Conservation (phyloP, 2,888 invertebrate genomes). For the Ormyrus labotus region DNA sequence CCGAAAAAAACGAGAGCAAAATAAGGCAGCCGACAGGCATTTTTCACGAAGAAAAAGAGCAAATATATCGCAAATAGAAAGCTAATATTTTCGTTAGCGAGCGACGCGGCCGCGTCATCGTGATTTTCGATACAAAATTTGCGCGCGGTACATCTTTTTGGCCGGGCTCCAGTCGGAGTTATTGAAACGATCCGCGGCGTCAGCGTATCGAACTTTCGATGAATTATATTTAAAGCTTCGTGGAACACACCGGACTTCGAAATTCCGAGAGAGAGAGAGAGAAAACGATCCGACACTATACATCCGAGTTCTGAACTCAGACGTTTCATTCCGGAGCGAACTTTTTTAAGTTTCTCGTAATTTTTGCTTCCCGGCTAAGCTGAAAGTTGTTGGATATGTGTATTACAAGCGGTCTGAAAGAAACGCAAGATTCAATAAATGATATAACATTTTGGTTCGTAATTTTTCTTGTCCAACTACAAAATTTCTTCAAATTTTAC, state of each 20-base stretch:
- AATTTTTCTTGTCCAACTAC: too few relatives aligned
- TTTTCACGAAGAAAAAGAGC: neutral
- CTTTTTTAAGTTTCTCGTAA: slow-evolving; percentile 11
- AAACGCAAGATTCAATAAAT: too few relatives aligned
- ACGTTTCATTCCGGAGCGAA: neutral
- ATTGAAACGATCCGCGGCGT: slow-evolving; percentile 58
- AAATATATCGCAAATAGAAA: slow-evolving; percentile 18
- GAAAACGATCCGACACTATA: neutral
- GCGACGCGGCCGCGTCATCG: slow-evolving; percentile 60
- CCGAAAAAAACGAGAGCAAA: too few relatives aligned
- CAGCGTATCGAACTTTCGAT: slow-evolving; percentile 70
- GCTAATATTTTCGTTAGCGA: slow-evolving; percentile 30
- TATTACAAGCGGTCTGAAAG: too few relatives aligned
- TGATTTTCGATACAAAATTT: slow-evolving; percentile 66
- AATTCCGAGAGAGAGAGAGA: slow-evolving; percentile 5
- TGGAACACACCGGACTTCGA: neutral
- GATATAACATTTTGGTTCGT: too few relatives aligned
- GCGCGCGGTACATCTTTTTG: slow-evolving; percentile 67
- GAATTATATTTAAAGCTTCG: slow-evolving; percentile 66
- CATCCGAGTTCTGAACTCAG: neutral
- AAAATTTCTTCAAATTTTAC: too few relatives aligned
- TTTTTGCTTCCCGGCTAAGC: too few relatives aligned
- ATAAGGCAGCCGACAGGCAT: too few relatives aligned
- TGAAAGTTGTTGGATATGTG: too few relatives aligned
- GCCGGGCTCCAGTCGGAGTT: slow-evolving; percentile 64